Evolutionary conservation across 2,888 invertebrate genomes (phyloP), one percentile per base, ranked within the genome.

Genomic region (Melinaea marsaeus): DNA sequence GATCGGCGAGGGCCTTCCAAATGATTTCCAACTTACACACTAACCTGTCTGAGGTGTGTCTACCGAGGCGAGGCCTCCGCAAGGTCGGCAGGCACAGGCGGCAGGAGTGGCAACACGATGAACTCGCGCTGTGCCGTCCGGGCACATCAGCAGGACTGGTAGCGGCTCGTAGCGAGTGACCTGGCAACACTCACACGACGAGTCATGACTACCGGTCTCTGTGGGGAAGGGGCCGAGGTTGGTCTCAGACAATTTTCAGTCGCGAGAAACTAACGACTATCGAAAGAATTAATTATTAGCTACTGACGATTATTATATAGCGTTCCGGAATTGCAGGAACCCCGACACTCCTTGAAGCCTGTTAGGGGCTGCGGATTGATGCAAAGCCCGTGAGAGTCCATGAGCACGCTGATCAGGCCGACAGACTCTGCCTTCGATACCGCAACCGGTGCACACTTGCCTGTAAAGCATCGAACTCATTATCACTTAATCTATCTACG

Each of bases 281-380:
- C 22, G 22, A 1, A 22, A 22, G 22, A 46, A 13, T 13, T n/a
- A 33, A 46, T 3, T 58, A 9, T 42, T 42, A 4, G 6, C 34
- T 42, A 86, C 91, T 91, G 76, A 95, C 95, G 83, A 72, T 88
- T 82, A 75, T 94, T 94, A 71, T 93, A 95, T n/a, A 91, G 80
- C 0, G 95, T 94, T 22, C 93, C 93, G 0, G 96, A 95, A 68
- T 92, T 85, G 74, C 96, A 96, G 13, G 86, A 77, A 0, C 96
- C 96, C 58, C 91, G 88, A 73, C 96, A 96, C 81, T 95, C 94
- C 7, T 92, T 93, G 74, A 96, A 92, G 4, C 92, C 93, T 4
- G 72, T 69, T 22, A 96, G 85, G 0, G 93, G 88, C 61, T 90
- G 76, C 34, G 84, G 79, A 83, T 96, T 96, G 66, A 85, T 83